These are phyloP conservation scores for Polypterus bichir DNA, from an alignment of 2,113 vertebrate genomes.

Conservation along the genomic window DNA sequence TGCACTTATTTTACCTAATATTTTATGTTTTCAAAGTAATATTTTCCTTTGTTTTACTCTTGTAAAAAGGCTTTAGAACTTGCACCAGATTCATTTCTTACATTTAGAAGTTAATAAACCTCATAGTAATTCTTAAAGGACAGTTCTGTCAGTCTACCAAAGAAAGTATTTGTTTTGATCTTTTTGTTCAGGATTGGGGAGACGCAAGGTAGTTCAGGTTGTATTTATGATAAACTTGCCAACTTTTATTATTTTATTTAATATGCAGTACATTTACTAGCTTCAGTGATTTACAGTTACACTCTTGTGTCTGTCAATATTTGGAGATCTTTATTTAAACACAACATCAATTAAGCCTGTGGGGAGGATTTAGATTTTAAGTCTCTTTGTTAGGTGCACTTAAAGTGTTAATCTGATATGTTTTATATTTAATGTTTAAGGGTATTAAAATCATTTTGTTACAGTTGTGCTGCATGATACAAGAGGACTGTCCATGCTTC, in stretches of 20 bases:
- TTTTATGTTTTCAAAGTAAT: no score
- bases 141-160: not conserved
- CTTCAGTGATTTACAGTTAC: conserved; percentile 20
- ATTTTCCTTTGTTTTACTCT: no score
- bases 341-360: conserved; percentile 21
- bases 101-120: no score
- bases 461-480: conserved; percentile 3
- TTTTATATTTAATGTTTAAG: not conserved
- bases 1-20: no score
- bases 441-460: conserved; percentile 3
- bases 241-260: no score
- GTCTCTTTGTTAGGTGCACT: conserved; percentile 23
- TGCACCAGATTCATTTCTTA: no score
- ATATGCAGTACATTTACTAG: not conserved
- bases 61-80: no score
- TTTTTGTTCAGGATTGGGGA: conserved; percentile 15
- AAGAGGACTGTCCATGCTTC: not conserved
- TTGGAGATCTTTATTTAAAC: conserved; percentile 22
- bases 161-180: conserved; percentile 16
- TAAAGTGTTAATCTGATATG: conserved; percentile 20
- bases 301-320: conserved; percentile 26
- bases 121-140: conserved; percentile 22
- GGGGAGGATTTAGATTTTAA: conserved; percentile 25
- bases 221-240: conserved; percentile 17
- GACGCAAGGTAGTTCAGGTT: not conserved